Evolutionary conservation across 2,113 vertebrate species (phyloP).

Genomic region (Peromyscus polionotus): DNA sequence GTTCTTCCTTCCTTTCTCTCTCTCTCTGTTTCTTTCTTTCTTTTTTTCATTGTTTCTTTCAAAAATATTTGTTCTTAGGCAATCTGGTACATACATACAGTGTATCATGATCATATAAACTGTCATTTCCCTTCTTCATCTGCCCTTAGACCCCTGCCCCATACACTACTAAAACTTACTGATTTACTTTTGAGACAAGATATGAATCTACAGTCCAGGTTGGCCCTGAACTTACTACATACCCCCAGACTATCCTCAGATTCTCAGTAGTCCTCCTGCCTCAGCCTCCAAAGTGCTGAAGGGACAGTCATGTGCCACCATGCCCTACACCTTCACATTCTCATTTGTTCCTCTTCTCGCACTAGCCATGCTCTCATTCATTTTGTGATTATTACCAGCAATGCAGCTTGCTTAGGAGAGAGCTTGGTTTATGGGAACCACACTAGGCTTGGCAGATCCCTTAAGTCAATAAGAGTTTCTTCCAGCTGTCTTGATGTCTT

Average conservation of each 20-base stretch:
- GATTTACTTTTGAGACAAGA: neutral
- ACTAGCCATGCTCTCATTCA: neutral
- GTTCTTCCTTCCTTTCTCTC: neutral
- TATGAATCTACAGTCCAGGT: neutral
- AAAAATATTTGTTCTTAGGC: neutral
- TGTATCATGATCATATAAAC: neutral
- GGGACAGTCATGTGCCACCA: too few species aligned
- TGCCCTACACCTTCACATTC: neutral
- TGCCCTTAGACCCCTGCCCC: neutral
- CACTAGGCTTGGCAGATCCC: neutral
- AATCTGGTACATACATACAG: neutral
- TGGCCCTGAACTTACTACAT: neutral
- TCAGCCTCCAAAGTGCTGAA: neutral
- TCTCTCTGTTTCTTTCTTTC: too few species aligned
- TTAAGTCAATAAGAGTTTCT: slow-evolving; percentile 52
- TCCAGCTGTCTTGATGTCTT: slow-evolving; percentile 12
- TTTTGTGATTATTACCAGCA: neutral
- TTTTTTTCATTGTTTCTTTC: neutral
- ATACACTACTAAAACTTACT: neutral
- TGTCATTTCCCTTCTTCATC: neutral
- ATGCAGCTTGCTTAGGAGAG: neutral
- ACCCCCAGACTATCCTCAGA: neutral
- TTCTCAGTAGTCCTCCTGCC: neutral
- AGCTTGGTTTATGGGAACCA: neutral
- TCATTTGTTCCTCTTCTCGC: neutral